Base-by-base conservation (phyloP, 2,888 invertebrate species). In the Xylocampa areola region DNA sequence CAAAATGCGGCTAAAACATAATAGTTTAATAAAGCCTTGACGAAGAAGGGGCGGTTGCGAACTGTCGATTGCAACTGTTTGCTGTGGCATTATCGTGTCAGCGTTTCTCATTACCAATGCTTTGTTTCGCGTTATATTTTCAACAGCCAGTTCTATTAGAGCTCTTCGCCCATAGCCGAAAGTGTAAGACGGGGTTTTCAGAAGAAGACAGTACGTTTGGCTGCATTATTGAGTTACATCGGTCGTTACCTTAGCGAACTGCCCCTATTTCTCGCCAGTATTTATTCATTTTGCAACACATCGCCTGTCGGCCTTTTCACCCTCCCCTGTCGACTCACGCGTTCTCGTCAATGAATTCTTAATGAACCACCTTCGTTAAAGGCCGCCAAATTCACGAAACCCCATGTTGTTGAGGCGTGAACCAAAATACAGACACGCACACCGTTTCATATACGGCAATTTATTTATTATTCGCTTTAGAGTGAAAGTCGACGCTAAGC, bases 251-350 rank as follows among this genome's bases (percentile, higher is more conserved):
- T 84, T 81, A 84, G 87, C 89, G 90, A 89, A 89, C 91, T 92
- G 91, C 91, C 93, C 90, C 84, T 90, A 90, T 91, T 92, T 92
- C 92, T 90, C 88, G 90, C 90, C 90, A 86, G 87, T 88, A 89
- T 92, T 92, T 94, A 94, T 93, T 90, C 91, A 92, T 93, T 94
- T 93, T 85, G 93, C 93, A 92, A 94, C 89, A 91, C 90, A 91
- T 89, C 82, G 87, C 86, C 87, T 85, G 90, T 84, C 90, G 84
- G 90, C 87, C 90, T 88, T 87, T 87, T 87, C 89, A 87, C 89
- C 91, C 88, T 84, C 82, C 85, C 84, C 68, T 77, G 82, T 77
- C 85, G 82, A 79, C 85, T 85, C 84, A 86, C 89, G 85, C 86
- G 86, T 87, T 84, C 87, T 87, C 82, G 78, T 82, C 89, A 80